Evolutionary conservation across 2,797 vertebrate species (phyloP).

Genomic region (Coracias cyanogaster): DNA sequence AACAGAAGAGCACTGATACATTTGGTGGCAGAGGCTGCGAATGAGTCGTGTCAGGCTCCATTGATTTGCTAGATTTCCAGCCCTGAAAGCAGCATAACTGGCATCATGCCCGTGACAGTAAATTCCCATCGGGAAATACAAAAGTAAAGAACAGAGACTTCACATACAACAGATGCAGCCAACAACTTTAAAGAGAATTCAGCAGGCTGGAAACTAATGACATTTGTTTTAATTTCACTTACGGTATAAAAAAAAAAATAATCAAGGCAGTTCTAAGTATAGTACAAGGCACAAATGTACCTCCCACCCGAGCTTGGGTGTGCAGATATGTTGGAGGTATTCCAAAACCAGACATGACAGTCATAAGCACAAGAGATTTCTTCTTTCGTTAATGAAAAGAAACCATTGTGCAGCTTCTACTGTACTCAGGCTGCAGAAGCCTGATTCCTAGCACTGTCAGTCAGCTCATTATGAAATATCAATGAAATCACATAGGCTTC

Average conservation of each 20-base stretch:
- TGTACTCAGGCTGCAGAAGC: slow-evolving; percentile 39
- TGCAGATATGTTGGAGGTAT: slow-evolving; percentile 26
- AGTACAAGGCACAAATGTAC: slow-evolving; percentile 14
- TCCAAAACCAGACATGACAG: slow-evolving; percentile 41
- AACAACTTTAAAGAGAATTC: neutral
- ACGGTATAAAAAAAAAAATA: neutral
- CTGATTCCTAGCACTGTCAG: slow-evolving; percentile 63
- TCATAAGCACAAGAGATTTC: slow-evolving; percentile 70
- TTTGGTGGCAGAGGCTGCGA: neutral
- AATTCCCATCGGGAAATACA: neutral
- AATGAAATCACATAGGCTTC: slow-evolving; percentile 43
- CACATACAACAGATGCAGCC: neutral
- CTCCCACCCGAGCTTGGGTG: slow-evolving; percentile 9
- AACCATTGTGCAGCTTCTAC: slow-evolving; percentile 62
- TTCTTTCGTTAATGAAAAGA: slow-evolving; percentile 68
- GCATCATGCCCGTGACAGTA: neutral
- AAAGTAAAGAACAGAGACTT: neutral
- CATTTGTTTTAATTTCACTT: slow-evolving; percentile 27
- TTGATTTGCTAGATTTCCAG: neutral
- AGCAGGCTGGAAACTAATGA: neutral
- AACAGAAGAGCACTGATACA: neutral
- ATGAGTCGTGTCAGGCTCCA: neutral
- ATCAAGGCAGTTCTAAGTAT: slow-evolving; percentile 31
- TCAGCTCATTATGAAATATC: slow-evolving; percentile 27
- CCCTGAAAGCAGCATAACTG: neutral